These are phyloP conservation scores for Brenthis hecate DNA, from an alignment of 2,888 invertebrate species.

Conservation along the genomic window DNA sequence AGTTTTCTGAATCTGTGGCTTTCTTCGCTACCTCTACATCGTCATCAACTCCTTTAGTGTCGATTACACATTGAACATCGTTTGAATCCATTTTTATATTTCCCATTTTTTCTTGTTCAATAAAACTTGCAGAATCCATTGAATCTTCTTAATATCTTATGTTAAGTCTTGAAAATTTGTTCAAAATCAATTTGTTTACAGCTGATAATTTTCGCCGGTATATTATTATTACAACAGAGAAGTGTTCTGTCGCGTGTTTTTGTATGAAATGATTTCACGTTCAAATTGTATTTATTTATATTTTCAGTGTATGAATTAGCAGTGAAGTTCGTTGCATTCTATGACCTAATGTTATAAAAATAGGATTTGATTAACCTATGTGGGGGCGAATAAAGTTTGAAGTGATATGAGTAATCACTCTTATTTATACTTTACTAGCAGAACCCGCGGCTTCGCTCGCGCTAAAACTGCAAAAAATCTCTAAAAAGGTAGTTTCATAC, in stretches of 20 bases:
- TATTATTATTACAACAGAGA: neutral
- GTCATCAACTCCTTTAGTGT: conserved; percentile 2
- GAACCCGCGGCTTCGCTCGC: too few species aligned
- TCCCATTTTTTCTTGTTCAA: conserved; percentile 12
- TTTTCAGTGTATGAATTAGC: neutral
- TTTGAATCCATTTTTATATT: conserved; percentile 2
- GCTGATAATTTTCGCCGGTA: neutral
- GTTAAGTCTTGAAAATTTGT: neutral
- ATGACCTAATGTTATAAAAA: neutral
- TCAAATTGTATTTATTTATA: neutral
- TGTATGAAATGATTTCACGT: conserved; percentile 9
- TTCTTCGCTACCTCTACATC: neutral
- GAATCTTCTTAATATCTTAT: too few species aligned
- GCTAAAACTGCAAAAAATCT: too few species aligned
- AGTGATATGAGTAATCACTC: too few species aligned
- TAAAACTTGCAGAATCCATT: conserved; percentile 17
- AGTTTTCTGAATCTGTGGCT: conserved; percentile 13
- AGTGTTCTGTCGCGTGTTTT: neutral
- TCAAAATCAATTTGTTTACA: neutral
- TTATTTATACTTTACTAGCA: too few species aligned
- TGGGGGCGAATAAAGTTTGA: neutral
- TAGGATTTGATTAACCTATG: neutral
- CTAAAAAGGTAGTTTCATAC: too few species aligned
- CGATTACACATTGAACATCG: neutral
- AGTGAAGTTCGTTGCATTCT: neutral